Evolutionary conservation across 2,888 invertebrate species (phyloP).

Genomic region (Drosophila picticornis): DNA sequence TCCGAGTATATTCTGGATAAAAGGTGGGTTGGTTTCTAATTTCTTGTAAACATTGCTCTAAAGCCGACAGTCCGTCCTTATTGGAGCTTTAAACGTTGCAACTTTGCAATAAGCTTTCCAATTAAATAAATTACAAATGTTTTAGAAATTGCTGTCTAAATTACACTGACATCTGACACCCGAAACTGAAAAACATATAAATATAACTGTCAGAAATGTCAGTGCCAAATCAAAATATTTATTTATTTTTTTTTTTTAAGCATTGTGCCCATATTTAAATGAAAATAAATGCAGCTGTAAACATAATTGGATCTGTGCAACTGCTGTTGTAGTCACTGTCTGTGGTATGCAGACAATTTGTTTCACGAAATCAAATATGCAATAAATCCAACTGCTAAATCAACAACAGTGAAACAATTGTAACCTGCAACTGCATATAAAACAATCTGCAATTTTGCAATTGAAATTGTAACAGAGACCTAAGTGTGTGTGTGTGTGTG

Average conservation of each 20-base stretch:
- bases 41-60: neutral
- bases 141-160: neutral
- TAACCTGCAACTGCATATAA: conserved; percentile 48
- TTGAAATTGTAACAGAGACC: conserved; percentile 63
- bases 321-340: conserved; percentile 22
- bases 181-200: neutral
- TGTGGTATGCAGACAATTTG: conserved; percentile 66
- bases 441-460: conserved; percentile 66
- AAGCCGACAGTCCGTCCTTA: neutral
- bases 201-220: neutral
- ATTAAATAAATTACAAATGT: neutral
- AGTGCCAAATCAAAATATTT: neutral
- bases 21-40: neutral
- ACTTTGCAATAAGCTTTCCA: neutral
- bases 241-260: neutral
- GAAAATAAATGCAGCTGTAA: conserved; percentile 27
- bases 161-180: neutral
- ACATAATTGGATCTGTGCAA: conserved; percentile 36
- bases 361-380: conserved; percentile 69
- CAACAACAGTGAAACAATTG: conserved; percentile 54
- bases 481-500: conserved; percentile 12
- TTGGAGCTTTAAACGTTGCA: neutral
- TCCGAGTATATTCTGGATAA: neutral
- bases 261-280: conserved; percentile 8
- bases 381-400: conserved; percentile 69